phyloP scores from a whole-genome alignment of 30 jellyfish, hydroid and myxozoan species.

The Clytia hemisphaerica region DNA sequence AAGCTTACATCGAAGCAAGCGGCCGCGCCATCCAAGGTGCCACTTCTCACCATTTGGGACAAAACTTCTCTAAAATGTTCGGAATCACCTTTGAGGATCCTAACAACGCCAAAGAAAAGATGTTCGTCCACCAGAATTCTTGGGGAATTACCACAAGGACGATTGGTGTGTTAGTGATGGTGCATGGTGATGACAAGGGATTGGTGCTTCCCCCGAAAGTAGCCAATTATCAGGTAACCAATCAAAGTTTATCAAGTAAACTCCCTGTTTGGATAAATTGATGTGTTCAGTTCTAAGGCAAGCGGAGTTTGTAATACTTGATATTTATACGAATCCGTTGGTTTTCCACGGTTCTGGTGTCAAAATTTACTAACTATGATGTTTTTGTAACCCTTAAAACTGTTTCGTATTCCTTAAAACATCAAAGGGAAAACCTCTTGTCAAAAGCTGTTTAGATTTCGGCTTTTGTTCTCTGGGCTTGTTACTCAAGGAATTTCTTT shows the following conservation, averaged over 20 bases:
- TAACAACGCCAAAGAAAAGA: slow-evolving; percentile 77
- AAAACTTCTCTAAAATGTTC: slow-evolving; percentile 98
- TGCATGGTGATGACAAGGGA: slow-evolving; percentile 98
- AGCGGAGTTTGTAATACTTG: no score
- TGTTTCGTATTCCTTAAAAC: no score
- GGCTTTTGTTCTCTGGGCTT: neutral
- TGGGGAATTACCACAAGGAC: slow-evolving; percentile 99
- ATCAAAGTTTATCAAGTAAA: no score
- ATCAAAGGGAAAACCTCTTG: no score
- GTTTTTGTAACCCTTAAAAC: no score
- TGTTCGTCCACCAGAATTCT: slow-evolving; percentile 84
- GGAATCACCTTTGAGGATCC: slow-evolving; percentile 98
- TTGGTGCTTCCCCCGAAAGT: slow-evolving; percentile 96
- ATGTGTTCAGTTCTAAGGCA: no score
- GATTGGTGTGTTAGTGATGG: slow-evolving; percentile 99
- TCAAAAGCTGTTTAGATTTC: neutral
- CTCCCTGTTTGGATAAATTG: no score
- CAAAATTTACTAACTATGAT: no score
- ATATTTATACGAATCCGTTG: no score
- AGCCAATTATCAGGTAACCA: slow-evolving; percentile 81
- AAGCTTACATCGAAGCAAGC: slow-evolving; percentile 91
- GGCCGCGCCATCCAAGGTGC: slow-evolving; percentile 99
- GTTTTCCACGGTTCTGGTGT: no score
- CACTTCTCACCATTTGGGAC: slow-evolving; percentile 99
- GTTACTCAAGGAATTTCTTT: neutral